Base-by-base conservation (phyloP, 2,888 invertebrate genomes). In the Notodonta ziczac region DNA sequence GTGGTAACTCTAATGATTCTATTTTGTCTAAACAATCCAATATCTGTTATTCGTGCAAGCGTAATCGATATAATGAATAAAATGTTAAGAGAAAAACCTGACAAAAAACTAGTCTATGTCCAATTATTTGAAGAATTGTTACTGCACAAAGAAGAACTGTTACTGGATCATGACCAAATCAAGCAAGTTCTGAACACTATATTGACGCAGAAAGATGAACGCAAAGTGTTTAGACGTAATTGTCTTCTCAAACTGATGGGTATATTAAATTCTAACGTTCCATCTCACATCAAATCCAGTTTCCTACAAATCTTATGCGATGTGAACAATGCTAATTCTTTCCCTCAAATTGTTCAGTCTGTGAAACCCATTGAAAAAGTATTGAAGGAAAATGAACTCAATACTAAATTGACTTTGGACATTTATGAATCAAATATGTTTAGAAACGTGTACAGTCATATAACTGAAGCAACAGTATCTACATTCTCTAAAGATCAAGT, bases 111-210 rank as follows among this genome's bases (percentile, higher is more conserved):
- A 4, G 80, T 90, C 10, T 94, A 94, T 67, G 81, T 89, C 24
- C 80, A 92, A 4, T 72, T 96, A 8, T 69, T 95, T 32, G 83
- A 89, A 61, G 91, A 94, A 73, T 66, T 96, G 0, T 62, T 86
- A n/a, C 69, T 78, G 5, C 93, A 94, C 53, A 88, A 88, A 64
- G 88, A 94, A 60, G 97, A 97, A 80, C 89, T 97, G 51, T 69
- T 94, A 40, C 82, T 96, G 66, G 97, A 97, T 75, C 86, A 94
- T 48, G 95, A 96, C 66, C 97, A 97, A 79, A 84, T 96, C 16
- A 90, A 95, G 0, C 86, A 96, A 50, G 89, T 95, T 24, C 79
- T 97, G 2, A 96, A 95, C 69, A 95, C 95, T 12, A 86, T 96
- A 60, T 72, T 97, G 0, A 94, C 94, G 0, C 91, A 94, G 6